Base-by-base conservation (phyloP, 2,797 vertebrate genomes). In the Enteromius trimaculatus region DNA sequence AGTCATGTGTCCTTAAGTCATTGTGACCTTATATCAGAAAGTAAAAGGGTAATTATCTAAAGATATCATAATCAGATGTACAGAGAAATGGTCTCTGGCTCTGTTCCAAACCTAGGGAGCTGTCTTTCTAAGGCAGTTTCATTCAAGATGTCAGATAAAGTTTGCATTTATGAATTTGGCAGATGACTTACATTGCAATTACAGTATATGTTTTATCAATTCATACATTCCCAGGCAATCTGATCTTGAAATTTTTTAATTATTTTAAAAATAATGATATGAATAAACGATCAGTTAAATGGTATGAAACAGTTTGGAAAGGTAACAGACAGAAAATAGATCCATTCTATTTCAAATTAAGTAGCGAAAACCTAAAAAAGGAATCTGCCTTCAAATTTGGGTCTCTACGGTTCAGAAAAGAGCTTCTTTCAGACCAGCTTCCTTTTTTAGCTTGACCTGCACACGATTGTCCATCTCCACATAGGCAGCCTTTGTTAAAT, bases 401-500 rank as follows among this genome's bases (percentile, higher is more conserved):
- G 26, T 71, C 17, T 21, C 55, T 68, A 68, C 49, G 37, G 14
- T 81, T 64, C 13, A 8, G 42, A 65, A 74, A 49, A 51, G 0
- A 13, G 17, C 39, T 8, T 74, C 37, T 71, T 9, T 69, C 6
- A 71, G 4, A 58, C 13, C 70, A 23, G 16, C 14, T 51, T 34
- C 3, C 4, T 81, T 39, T 53, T 21, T 79, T 71, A 74, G n/a
- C 16, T 26, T 68, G 42, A 75, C 26, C 14, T 19, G 11, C 66
- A 71, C 55, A 7, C 69, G 26, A 81, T 5, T 10, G 19, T 72
- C 60, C 29, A 1, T 60, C 51, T 76, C 70, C 69, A 68, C 72
- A 77, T 71, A 79, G 58, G 21, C 51, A 71, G 62, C 80, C 71
- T 86, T 53, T 51, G 68, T 55, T n/a, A 83, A 83, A 88, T 81